Percentiles rank a stretch among this genome's conserved stretches.
phyloP scores from a whole-genome alignment of 1,140 invertebrate species.

The Drosophila ambigua region DNA sequence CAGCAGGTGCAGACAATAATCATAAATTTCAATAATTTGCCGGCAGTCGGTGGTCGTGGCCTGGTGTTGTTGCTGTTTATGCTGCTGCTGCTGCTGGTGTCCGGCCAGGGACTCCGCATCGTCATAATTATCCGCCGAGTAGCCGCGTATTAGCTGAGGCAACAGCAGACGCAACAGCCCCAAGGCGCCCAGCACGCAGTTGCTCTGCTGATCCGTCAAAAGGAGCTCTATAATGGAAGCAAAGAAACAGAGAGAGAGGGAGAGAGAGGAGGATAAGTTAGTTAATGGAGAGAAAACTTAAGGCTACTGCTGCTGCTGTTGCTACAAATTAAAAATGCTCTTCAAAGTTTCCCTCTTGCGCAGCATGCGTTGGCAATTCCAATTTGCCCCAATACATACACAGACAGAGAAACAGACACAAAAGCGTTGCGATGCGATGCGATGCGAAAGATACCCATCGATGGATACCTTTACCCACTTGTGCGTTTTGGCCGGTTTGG shows the following conservation, averaged over 20 bases:
- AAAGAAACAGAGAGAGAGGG: not conserved
- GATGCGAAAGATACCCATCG: conserved; percentile 7
- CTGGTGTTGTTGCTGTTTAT: conserved; percentile 37
- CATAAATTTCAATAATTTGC: conserved; percentile 88
- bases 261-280: conserved; percentile 15
- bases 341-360: conserved; percentile 61
- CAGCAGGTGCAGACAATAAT: conserved; percentile 89
- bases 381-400: conserved; percentile 57
- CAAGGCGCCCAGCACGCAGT: conserved; percentile 87
- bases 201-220: conserved; percentile 85
- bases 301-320: conserved; percentile 28
- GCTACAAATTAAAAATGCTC: conserved; percentile 75
- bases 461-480: conserved; percentile 48
- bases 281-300: conserved; percentile 56
- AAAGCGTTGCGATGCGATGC: not conserved
- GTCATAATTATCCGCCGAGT: conserved; percentile 57
- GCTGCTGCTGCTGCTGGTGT: conserved; percentile 36
- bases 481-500: conserved; percentile 28
- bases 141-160: conserved; percentile 85
- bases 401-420: conserved; percentile 15
- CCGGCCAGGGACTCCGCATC: conserved; percentile 64
- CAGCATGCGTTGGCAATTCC: conserved; percentile 63
- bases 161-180: conserved; percentile 87
- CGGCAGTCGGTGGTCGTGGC: conserved; percentile 59
- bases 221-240: conserved; percentile 83